These are phyloP conservation scores for Drosophila birchii DNA, from an alignment of 2,888 invertebrate genomes.

Conservation along the genomic window DNA sequence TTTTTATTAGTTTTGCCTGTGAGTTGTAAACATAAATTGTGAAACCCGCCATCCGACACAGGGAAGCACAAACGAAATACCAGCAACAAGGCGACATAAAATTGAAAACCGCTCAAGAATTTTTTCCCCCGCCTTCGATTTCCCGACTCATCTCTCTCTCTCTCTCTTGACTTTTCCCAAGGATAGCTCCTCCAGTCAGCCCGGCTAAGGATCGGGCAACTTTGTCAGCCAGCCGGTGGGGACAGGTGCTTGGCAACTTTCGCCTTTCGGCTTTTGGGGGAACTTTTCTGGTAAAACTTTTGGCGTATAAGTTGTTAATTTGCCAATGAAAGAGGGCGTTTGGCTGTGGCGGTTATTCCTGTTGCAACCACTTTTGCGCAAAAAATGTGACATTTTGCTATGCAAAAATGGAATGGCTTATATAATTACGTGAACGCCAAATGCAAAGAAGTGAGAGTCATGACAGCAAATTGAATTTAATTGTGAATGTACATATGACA, in stretches of 20 bases:
- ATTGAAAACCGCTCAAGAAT: slow-evolving; percentile 71
- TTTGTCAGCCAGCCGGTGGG: slow-evolving; percentile 59
- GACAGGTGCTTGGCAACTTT: slow-evolving; percentile 72
- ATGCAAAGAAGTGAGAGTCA: slow-evolving; percentile 3
- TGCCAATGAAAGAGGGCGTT: slow-evolving; percentile 76
- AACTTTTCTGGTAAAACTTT: slow-evolving; percentile 71
- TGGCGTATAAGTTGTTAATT: slow-evolving; percentile 78
- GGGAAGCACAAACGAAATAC: slow-evolving; percentile 27
- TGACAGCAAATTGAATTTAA: slow-evolving; percentile 28
- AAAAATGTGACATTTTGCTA: slow-evolving; percentile 13
- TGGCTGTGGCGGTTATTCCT: slow-evolving; percentile 66
- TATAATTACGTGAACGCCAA: slow-evolving; percentile 25
- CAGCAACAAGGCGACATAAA: slow-evolving; percentile 57
- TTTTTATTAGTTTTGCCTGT: slow-evolving; percentile 69
- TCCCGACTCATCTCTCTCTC: slow-evolving; percentile 49
- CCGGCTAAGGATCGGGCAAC: slow-evolving; percentile 51
- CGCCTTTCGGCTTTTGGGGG: slow-evolving; percentile 28
- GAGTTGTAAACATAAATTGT: slow-evolving; percentile 76
- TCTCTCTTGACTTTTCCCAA: slow-evolving; percentile 17
- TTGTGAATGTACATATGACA: slow-evolving; percentile 30
- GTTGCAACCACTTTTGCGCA: slow-evolving; percentile 34
- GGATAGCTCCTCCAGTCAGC: slow-evolving; percentile 17
- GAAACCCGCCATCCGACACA: slow-evolving; percentile 24
- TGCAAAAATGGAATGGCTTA: slow-evolving; percentile 26
- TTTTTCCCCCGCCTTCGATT: slow-evolving; percentile 31